Evolutionary conservation across 1,140 invertebrate species (phyloP), one percentile per base, ranked within the genome.

Genomic region (Pseudomyrmex flavicornis): DNA sequence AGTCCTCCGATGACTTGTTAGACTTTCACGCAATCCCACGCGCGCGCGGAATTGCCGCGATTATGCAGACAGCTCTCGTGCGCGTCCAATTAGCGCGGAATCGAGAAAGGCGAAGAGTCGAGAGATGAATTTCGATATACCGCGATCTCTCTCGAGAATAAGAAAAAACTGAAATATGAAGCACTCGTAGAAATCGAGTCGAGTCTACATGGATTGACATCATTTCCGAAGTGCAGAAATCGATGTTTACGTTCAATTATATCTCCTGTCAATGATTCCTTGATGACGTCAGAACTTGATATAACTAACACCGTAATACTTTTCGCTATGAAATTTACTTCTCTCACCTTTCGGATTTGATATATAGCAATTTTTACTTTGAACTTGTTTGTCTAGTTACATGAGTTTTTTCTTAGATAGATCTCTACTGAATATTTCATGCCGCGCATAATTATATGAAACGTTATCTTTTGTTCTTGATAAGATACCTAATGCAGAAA

Each of bases 281-380:
- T 50, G 50, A 68, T n/a, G 44, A 69, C 13, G 5, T 65, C 22
- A 35, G 12, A 44, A 58, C 2, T 7, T 8, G 5, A 15, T 3
- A 46, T 46, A n/a, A 35, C 22, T 63, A 59, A 48, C 58, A 3
- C 15, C 5, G 2, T 44, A 8, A 35, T 66, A 76, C 54, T 79
- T 68, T 69, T 13, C 10, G 3, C 2, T 10, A 20, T 66, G 8
- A 44, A 3, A 17, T 68, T 56, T 56, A 22, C 54, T 35, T 70
- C 7, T 9, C 20, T 58, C 74, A 73, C 58, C 54, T 70, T 65
- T 17, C 58, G 17, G 7, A 17, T 12, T 70, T 10, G 15, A 20
- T 26, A 46, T 56, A 44, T 20, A 66, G 86, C 90, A 85, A 91
- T 91, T 91, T 35, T 35, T 91, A 88, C 90, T 91, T 91, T 90